Conservation (phyloP, 2,797 vertebrate genomes). For the Manis pentadactyla region DNA sequence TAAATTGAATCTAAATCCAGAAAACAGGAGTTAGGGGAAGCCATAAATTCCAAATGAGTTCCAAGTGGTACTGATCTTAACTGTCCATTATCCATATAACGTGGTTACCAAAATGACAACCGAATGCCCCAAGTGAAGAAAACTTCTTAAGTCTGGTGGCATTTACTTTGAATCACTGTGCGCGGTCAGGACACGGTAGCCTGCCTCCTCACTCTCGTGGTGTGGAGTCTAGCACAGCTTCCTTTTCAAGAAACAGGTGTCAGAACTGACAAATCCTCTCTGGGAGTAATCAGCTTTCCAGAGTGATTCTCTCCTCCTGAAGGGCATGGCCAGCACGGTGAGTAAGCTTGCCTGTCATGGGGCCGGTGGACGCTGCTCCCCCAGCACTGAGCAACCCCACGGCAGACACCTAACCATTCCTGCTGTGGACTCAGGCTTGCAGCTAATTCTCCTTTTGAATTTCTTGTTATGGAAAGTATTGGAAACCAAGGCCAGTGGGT, state of each 20-base stretch:
- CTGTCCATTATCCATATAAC: neutral
- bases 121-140: neutral
- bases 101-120: conserved; percentile 29
- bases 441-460: neutral
- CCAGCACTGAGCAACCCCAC: neutral
- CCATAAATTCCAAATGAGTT: conserved; percentile 73
- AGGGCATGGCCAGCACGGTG: neutral
- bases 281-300: neutral
- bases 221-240: neutral
- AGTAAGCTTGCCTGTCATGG: neutral
- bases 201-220: neutral
- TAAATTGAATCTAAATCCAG: conserved; percentile 76
- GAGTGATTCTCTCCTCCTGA: neutral
- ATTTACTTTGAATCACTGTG: neutral
- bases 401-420: neutral
- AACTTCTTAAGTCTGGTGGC: neutral
- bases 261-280: neutral
- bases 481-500: neutral
- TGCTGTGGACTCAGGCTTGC: neutral
- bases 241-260: conserved; percentile 48
- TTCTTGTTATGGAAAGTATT: conserved; percentile 49
- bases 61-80: conserved; percentile 65
- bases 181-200: neutral
- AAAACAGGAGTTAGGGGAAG: conserved; percentile 75
- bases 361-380: neutral